Evolutionary conservation across 2,113 vertebrate species (phyloP).

Genomic region (Gorilla gorilla): DNA sequence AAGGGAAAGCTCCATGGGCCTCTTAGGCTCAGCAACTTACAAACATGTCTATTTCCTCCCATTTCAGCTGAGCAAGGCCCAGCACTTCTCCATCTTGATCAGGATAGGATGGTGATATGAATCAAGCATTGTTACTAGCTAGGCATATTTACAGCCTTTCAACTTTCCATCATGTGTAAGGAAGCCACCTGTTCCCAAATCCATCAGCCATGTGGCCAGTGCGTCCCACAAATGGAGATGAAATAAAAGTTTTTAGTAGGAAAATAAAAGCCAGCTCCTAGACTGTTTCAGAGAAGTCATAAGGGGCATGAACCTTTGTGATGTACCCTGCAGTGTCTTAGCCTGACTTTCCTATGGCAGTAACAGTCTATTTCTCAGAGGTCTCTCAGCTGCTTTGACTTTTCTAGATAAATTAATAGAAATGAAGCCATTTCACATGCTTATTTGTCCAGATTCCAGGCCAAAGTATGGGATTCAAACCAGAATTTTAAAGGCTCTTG

Average conservation of each 20-base stretch:
- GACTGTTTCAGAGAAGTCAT: neutral
- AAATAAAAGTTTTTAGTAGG: neutral
- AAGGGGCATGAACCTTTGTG: neutral
- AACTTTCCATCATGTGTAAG: neutral
- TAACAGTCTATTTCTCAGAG: neutral
- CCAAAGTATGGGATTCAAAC: neutral
- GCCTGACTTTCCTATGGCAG: neutral
- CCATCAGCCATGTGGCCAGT: neutral
- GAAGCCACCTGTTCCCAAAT: neutral
- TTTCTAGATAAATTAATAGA: neutral
- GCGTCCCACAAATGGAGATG: neutral
- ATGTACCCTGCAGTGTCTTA: neutral
- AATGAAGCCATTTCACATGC: neutral
- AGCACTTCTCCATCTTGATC: neutral
- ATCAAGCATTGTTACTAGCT: neutral
- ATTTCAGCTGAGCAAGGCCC: accelerated
- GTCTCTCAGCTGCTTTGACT: neutral
- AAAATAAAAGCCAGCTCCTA: neutral
- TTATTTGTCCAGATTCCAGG: neutral
- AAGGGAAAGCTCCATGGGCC: neutral
- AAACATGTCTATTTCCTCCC: neutral
- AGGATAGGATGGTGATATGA: neutral
- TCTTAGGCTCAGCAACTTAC: neutral
- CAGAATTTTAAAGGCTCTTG: neutral
- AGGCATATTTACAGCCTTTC: neutral